A percentile compares a stretch with the other conserved stretches of the same genome.
Conservation (phyloP, 1,140 invertebrate species). For the Tetramorium simillimum region DNA sequence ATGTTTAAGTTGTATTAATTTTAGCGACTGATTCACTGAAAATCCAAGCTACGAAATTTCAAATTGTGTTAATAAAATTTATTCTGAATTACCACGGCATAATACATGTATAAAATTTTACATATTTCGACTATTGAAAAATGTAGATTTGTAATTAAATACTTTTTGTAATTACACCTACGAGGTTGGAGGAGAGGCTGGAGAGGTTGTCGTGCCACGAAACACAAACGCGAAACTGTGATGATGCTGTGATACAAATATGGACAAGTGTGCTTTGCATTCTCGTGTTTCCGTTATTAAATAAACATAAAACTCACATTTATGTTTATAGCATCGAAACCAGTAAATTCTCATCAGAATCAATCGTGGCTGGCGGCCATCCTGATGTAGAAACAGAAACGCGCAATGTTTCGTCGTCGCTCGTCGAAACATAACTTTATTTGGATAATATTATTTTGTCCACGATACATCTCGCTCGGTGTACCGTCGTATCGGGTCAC, state of each 20-base stretch:
- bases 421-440: conserved; percentile 26
- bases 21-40: not conserved
- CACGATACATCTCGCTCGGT: too few relatives aligned
- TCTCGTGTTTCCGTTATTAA: not conserved
- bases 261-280: not conserved
- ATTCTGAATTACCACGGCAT: not conserved
- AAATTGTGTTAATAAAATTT: not conserved
- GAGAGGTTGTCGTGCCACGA: not conserved
- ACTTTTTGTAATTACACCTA: conserved; percentile 15
- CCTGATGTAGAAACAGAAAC: not conserved
- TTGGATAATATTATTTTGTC: conserved; percentile 15
- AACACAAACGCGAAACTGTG: conserved; percentile 17
- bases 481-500: not conserved
- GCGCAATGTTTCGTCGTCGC: not conserved
- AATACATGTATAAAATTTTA: not conserved
- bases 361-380: too few relatives aligned
- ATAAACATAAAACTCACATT: not conserved
- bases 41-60: not conserved
- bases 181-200: not conserved
- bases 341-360: not conserved
- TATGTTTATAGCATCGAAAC: not conserved
- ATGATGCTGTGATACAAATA: not conserved
- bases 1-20: not conserved
- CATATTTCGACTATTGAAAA: conserved; percentile 11
- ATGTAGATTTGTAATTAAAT: not conserved